These are phyloP conservation scores for Buceros bicornis DNA, from an alignment of 2,797 vertebrate genomes.

Conservation along the genomic window DNA sequence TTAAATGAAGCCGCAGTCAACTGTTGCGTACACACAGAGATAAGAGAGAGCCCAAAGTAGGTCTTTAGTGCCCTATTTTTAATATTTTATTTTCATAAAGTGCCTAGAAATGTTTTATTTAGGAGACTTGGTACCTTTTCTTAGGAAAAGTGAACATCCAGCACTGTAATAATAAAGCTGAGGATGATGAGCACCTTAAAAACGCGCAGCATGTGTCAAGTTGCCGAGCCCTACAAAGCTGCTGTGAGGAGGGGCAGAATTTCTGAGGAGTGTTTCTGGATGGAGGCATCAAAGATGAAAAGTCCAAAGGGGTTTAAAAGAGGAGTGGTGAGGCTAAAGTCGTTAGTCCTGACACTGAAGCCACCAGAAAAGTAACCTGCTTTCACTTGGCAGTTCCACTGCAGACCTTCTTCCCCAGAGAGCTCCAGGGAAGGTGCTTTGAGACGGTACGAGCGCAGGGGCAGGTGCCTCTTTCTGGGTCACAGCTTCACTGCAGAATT, in stretches of 20 bases:
- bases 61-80: not conserved
- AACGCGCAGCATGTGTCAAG: not conserved
- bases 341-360: not conserved
- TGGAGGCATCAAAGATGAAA: not conserved
- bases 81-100: slow-evolving; percentile 38
- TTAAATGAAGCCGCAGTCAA: not conserved
- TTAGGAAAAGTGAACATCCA: not conserved
- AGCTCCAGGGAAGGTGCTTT: not conserved
- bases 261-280: not conserved
- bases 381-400: not conserved
- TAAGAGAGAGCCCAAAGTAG: not conserved
- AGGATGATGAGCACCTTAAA: not conserved
- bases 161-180: not conserved
- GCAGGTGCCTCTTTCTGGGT: not conserved
- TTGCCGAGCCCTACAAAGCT: not conserved
- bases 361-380: not conserved
- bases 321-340: not conserved
- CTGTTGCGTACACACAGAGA: not conserved
- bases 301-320: not conserved
- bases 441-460: not conserved
- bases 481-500: not conserved
- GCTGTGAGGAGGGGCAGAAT: not conserved
- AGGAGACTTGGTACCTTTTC: not conserved
- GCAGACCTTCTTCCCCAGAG: not conserved
- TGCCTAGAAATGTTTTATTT: slow-evolving; percentile 14